Conservation (phyloP, 1,140 invertebrate species). For the Macrotrachela quadricornifera region DNA sequence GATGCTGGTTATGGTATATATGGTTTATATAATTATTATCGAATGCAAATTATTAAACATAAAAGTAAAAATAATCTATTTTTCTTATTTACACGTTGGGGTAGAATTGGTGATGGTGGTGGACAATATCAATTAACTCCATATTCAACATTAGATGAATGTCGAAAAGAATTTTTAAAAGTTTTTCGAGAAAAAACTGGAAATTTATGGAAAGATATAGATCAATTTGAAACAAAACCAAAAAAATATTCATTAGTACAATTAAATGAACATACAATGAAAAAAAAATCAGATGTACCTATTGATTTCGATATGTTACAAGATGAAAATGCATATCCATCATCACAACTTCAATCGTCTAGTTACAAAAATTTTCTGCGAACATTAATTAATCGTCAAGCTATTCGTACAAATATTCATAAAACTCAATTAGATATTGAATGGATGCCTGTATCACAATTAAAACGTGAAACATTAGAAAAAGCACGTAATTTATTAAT, state of each 20-base stretch:
- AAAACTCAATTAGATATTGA: too few relatives aligned
- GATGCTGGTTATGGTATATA: conserved; percentile 28
- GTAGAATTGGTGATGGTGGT: conserved; percentile 30
- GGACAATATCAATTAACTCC: conserved; percentile 36
- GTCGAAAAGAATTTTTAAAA: conserved; percentile 34
- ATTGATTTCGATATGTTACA: background rate
- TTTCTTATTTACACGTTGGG: conserved; percentile 36
- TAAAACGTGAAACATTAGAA: background rate
- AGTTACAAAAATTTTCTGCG: background rate
- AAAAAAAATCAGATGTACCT: background rate
- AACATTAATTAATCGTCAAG: background rate
- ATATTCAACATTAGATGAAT: conserved; percentile 27
- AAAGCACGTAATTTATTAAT: background rate
- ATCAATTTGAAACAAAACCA: conserved; percentile 16
- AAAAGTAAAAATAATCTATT: conserved; percentile 31
- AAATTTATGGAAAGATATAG: conserved; percentile 30
- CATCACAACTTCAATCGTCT: background rate
- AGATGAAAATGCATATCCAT: background rate
- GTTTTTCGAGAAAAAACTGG: conserved; percentile 35
- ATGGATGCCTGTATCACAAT: background rate
- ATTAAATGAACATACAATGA: conserved; percentile 9
- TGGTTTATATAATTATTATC: conserved; percentile 37
- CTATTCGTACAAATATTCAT: too few relatives aligned
- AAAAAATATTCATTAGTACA: conserved; percentile 34
- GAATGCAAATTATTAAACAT: conserved; percentile 34